These are phyloP conservation scores for Eretmochelys imbricata DNA, from an alignment of 2,113 vertebrate species.

Conservation along the genomic window DNA sequence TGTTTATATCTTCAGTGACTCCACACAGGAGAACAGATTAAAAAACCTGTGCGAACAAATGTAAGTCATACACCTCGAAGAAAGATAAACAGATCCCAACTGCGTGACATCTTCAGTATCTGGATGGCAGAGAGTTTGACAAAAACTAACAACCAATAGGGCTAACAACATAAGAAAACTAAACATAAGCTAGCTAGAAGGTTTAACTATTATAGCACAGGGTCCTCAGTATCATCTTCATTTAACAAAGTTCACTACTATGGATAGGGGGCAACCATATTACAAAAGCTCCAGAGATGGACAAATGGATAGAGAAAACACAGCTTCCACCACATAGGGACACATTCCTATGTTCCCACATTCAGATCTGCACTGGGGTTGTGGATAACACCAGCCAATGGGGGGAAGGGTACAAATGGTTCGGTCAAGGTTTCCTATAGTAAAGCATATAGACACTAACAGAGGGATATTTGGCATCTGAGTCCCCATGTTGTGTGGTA, in stretches of 20 bases:
- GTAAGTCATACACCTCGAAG: background rate
- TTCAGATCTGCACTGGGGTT: background rate
- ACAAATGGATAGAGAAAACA: background rate
- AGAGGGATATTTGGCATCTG: background rate
- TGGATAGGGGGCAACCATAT: background rate
- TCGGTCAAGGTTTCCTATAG: background rate
- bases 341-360: fast-evolving
- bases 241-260: background rate
- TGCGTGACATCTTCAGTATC: background rate
- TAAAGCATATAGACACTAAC: background rate
- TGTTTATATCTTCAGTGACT: background rate
- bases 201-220: background rate
- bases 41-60: background rate
- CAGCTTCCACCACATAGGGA: background rate
- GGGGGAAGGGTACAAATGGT: background rate
- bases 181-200: background rate
- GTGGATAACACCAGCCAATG: background rate
- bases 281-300: background rate
- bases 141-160: background rate
- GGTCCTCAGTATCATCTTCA: background rate
- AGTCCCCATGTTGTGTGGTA: background rate
- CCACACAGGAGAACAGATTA: background rate
- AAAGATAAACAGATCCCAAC: background rate
- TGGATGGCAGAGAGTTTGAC: background rate
- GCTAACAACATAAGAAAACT: background rate